These are phyloP conservation scores for Hyperopisus bebe DNA, from an alignment of 2,113 vertebrate species.

Conservation along the genomic window DNA sequence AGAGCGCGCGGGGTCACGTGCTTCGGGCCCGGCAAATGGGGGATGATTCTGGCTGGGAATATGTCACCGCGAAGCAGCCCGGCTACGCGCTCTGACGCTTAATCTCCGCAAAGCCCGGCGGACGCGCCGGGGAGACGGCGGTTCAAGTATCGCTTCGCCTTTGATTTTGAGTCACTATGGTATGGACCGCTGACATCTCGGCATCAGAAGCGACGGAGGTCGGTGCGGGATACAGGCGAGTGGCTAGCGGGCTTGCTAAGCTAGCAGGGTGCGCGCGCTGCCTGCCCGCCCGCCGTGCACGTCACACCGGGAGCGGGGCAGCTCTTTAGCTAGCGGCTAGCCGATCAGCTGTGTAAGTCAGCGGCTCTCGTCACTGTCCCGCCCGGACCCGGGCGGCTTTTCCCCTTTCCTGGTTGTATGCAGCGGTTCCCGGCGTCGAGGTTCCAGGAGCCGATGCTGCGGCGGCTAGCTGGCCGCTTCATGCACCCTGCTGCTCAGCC, in stretches of 20 bases:
- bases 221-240: not conserved
- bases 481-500: not conserved
- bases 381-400: not conserved
- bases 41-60: not conserved
- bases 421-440: not conserved
- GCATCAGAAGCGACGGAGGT: not conserved
- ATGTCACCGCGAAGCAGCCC: not conserved
- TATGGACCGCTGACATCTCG: not conserved
- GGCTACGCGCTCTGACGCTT: not conserved
- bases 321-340: not conserved
- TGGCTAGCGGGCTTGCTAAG: not conserved
- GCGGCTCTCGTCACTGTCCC: not conserved
- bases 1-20: constrained; percentile 27
- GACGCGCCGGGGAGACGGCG: not conserved
- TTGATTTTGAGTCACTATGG: constrained; percentile 15
- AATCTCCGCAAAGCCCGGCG: not conserved
- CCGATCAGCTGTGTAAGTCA: not conserved
- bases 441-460: not conserved
- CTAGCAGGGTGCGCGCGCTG: not conserved
- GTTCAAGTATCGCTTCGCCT: not conserved
- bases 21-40: constrained; percentile 24
- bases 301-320: not conserved
- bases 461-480: not conserved
- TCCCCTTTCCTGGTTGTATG: not conserved
- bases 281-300: not conserved